These are phyloP conservation scores for Arrhopalites spinosus DNA, from an alignment of 2,888 invertebrate genomes.

Conservation along the genomic window DNA sequence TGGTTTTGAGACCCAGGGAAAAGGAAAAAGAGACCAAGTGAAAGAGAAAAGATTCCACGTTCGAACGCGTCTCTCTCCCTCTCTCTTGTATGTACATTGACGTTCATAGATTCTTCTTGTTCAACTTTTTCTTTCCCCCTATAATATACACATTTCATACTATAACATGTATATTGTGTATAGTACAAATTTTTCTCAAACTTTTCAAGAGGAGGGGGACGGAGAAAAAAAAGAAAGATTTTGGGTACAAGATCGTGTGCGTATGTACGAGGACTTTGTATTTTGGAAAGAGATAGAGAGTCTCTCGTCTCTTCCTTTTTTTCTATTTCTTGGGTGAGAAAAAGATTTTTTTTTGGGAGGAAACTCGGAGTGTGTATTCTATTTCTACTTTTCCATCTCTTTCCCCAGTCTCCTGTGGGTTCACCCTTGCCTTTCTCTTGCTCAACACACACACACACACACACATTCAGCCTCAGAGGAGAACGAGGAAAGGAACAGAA, in stretches of 20 bases:
- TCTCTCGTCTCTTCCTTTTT: neutral
- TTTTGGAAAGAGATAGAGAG: too few relatives aligned
- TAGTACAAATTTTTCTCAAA: neutral
- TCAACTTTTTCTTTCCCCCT: too few relatives aligned
- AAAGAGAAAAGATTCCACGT: constrained; percentile 5
- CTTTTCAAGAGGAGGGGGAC: neutral
- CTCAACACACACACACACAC: too few relatives aligned
- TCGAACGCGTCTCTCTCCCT: too few relatives aligned
- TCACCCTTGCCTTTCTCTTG: neutral
- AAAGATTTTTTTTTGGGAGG: too few relatives aligned
- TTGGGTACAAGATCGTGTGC: neutral
- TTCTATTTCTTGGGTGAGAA: neutral
- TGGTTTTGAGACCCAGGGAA: neutral
- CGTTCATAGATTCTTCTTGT: too few relatives aligned
- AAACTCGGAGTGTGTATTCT: neutral
- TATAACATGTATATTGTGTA: too few relatives aligned
- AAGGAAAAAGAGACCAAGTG: neutral
- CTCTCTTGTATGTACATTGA: too few relatives aligned
- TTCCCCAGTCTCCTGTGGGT: constrained; percentile 1
- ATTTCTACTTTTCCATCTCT: constrained; percentile 18
- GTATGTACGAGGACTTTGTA: neutral
- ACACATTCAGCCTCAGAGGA: too few relatives aligned
- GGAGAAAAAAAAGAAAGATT: neutral
- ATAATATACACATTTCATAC: too few relatives aligned
- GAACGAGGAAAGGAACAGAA: constrained; percentile 15